A percentile compares a stretch with the other conserved stretches of the same genome.
Conservation (phyloP, 2,797 vertebrate genomes). For the Sebastes jordani region DNA sequence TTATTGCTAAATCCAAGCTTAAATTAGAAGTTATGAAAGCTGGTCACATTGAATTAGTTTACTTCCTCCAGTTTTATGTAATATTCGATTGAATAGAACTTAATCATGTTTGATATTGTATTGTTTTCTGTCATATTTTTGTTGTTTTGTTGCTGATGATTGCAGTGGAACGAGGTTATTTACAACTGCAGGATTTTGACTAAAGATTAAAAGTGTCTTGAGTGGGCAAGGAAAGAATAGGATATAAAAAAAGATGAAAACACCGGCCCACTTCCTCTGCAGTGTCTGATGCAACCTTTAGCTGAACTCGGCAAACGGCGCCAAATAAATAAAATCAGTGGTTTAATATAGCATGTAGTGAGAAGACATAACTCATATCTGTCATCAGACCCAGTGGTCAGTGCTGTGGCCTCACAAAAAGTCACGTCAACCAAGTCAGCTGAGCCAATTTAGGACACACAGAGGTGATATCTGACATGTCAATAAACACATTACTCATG, state of each 20-base stretch:
- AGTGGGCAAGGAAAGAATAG: background rate
- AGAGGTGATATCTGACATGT: background rate
- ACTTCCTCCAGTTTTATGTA: slow-evolving; percentile 5
- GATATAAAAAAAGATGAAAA: background rate
- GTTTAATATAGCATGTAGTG: background rate
- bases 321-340: background rate
- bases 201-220: background rate
- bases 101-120: background rate
- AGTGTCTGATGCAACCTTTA: background rate
- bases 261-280: background rate
- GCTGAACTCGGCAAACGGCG: background rate
- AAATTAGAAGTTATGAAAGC: background rate
- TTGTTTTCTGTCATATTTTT: background rate
- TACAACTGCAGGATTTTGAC: background rate
- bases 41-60: background rate
- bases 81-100: background rate
- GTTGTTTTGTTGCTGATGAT: background rate
- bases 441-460: background rate
- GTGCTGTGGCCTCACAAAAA: background rate
- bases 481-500: slow-evolving; percentile 2
- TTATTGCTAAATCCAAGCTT: background rate
- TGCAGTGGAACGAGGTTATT: background rate
- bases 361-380: background rate
- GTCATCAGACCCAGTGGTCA: background rate
- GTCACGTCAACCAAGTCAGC: background rate